phyloP scores from a whole-genome alignment of 2,797 vertebrate species.

The Melanogrammus aeglefinus region DNA sequence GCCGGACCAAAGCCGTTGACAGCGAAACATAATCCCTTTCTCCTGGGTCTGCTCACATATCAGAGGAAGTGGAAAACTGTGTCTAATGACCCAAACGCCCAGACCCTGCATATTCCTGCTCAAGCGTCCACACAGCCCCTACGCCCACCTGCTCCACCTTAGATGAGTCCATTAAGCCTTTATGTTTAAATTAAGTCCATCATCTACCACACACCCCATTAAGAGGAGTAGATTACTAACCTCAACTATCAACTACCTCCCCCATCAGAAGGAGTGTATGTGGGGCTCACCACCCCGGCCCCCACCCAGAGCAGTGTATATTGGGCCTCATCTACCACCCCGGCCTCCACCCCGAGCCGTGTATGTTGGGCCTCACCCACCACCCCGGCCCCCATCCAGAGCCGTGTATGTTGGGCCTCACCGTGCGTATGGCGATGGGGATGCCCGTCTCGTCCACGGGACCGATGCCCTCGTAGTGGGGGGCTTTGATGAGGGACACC shows the following conservation, averaged over 20 bases:
- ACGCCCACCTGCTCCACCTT: not conserved
- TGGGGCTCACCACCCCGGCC: not conserved
- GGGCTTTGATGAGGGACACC: constrained; percentile 93
- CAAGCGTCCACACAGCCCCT: not conserved
- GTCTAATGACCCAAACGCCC: constrained; percentile 15
- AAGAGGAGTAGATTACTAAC: too few species aligned
- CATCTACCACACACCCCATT: too few species aligned
- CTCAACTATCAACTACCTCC: too few species aligned
- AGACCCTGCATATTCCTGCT: constrained; percentile 7
- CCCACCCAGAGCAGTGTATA: not conserved
- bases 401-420: constrained; percentile 64
- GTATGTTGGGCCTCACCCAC: too few species aligned
- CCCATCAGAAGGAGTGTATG: not conserved
- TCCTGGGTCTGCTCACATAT: constrained; percentile 47
- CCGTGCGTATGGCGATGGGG: constrained; percentile 97
- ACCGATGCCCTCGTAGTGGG: constrained; percentile 96
- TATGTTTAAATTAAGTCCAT: not conserved
- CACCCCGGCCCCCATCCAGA: too few species aligned
- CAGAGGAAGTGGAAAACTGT: constrained; percentile 19
- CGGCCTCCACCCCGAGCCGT: not conserved
- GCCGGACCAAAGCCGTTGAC: constrained; percentile 51
- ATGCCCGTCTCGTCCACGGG: constrained; percentile 96
- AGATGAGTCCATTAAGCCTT: not conserved
- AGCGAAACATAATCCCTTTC: constrained; percentile 53
- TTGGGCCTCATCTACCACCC: too few species aligned